Percentiles rank a stretch among this genome's conserved stretches.
Evolutionary conservation across 2,888 invertebrate genomes (phyloP).

Genomic region (Entomobrya proxima): DNA sequence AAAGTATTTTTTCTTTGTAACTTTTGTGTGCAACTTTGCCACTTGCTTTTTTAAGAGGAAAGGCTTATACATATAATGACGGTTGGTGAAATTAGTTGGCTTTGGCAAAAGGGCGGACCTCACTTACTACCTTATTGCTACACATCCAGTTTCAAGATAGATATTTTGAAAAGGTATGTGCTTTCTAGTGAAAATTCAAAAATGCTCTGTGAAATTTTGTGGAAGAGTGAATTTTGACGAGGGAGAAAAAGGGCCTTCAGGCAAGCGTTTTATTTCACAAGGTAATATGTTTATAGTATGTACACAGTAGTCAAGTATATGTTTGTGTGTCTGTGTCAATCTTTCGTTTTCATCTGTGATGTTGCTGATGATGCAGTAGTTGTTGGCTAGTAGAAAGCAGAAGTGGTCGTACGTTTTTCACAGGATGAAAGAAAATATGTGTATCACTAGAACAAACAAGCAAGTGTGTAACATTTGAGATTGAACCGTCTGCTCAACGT

Average conservation of each 20-base stretch:
- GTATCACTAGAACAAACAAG: slow-evolving; percentile 12
- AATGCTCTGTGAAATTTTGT: slow-evolving; percentile 5
- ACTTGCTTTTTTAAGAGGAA: neutral
- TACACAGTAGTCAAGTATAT: neutral
- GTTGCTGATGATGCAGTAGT: too few relatives aligned
- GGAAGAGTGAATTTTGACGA: neutral
- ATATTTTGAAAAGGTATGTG: neutral
- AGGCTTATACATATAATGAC: neutral
- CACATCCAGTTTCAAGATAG: neutral
- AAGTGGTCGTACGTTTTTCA: too few relatives aligned
- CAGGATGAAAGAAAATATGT: neutral
- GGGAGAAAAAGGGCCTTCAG: neutral
- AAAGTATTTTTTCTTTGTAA: neutral
- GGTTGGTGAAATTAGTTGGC: too few relatives aligned
- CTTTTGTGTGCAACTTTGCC: neutral
- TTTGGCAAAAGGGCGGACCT: neutral
- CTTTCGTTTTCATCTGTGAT: neutral
- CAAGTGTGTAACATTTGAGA: neutral
- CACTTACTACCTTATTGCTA: neutral
- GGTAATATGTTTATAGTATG: neutral
- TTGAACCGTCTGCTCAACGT: neutral
- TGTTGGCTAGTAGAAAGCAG: too few relatives aligned
- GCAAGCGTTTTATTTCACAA: neutral
- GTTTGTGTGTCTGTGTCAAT: neutral
- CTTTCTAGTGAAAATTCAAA: slow-evolving; percentile 11